Conservation (phyloP, 2,797 vertebrate genomes). For the Acanthurus lineatus region DNA sequence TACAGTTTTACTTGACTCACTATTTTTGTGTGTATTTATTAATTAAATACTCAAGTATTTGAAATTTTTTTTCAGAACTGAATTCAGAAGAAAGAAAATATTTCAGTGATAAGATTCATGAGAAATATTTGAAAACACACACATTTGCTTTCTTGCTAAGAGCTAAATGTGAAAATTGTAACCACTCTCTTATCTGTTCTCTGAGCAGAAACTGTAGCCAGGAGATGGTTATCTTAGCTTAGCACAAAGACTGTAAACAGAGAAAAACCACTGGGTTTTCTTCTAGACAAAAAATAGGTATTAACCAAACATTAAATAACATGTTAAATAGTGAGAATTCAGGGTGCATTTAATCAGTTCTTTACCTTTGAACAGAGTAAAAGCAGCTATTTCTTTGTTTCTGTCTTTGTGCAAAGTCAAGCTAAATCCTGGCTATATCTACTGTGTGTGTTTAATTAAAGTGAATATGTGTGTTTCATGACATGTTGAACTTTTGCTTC, state of each 20-base stretch:
- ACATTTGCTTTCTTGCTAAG: accelerated
- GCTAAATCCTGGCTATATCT: no score
- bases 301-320: no score
- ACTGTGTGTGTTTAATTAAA: no score
- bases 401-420: no score
- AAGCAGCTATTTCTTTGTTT: no score
- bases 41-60: not conserved
- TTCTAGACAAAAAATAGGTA: no score
- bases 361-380: no score
- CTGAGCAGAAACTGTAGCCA: not conserved
- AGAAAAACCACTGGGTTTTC: not conserved
- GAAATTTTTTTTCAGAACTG: not conserved
- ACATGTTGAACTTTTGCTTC: no score
- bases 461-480: no score
- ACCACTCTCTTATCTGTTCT: not conserved
- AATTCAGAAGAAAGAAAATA: no score
- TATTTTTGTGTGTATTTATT: not conserved
- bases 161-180: not conserved
- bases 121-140: not conserved
- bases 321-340: no score
- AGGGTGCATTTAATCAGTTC: no score
- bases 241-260: not conserved
- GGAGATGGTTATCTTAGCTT: not conserved
- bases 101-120: not conserved
- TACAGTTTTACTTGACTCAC: not conserved